phyloP scores from a whole-genome alignment of 2,113 vertebrate species.

The Noturus placidus region DNA sequence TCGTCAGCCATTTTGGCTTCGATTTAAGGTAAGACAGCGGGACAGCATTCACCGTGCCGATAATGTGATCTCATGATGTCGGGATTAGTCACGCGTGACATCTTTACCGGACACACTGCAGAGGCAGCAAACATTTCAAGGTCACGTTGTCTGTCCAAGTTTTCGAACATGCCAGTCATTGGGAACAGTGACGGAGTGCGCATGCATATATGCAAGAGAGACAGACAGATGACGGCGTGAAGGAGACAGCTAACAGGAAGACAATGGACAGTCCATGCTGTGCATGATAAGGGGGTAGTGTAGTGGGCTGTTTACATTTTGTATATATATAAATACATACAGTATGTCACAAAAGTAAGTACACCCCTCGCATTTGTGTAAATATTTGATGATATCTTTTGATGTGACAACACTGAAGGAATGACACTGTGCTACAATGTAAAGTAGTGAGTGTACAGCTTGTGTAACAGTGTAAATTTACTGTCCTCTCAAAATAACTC shows the following conservation, averaged over 20 bases:
- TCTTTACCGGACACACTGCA: not conserved
- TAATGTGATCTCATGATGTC: not conserved
- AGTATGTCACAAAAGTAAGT: too few relatives aligned
- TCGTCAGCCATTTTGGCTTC: not conserved
- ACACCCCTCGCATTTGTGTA: too few relatives aligned
- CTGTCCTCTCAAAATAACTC: too few relatives aligned
- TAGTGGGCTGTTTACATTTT: not conserved
- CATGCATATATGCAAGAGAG: not conserved
- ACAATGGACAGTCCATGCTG: not conserved
- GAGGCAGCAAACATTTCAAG: constrained; percentile 2
- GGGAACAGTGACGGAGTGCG: not conserved
- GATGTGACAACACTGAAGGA: too few relatives aligned
- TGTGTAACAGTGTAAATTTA: too few relatives aligned
- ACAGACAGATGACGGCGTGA: not conserved
- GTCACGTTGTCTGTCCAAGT: not conserved
- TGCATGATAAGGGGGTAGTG: not conserved
- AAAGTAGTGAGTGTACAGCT: too few relatives aligned
- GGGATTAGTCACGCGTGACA: not conserved
- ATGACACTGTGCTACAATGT: too few relatives aligned
- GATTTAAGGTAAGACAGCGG: not conserved
- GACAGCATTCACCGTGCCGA: not conserved
- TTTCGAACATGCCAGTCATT: not conserved
- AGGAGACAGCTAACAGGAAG: constrained; percentile 39
- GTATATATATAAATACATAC: not conserved
- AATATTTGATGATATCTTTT: too few relatives aligned